Percentiles rank a stretch among this genome's conserved stretches.
These are phyloP conservation scores for Tachuris rubrigastra DNA, from an alignment of 2,113 vertebrate species.

Conservation along the genomic window DNA sequence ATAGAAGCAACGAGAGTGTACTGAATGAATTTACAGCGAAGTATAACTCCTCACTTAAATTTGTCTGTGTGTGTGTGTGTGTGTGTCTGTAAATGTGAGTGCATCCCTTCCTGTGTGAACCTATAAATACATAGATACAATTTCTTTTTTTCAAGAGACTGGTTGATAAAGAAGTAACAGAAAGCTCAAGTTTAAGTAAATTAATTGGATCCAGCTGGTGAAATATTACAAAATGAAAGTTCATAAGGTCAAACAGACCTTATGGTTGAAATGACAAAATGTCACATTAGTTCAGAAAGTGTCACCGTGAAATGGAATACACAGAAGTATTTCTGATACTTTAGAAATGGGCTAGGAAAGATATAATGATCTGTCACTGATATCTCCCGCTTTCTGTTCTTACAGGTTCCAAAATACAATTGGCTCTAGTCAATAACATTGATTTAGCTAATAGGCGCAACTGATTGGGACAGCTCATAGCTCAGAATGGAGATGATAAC, in stretches of 20 bases:
- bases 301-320: background rate
- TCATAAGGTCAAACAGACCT: background rate
- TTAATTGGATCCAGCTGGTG: background rate
- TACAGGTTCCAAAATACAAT: background rate
- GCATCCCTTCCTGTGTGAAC: background rate
- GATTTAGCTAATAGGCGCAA: background rate
- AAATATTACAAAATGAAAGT: conserved; percentile 10
- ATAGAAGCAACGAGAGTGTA: background rate
- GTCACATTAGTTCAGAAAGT: background rate
- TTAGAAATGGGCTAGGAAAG: background rate
- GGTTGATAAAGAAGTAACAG: background rate
- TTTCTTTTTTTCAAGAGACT: background rate
- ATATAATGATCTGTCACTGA: background rate
- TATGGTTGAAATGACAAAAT: background rate
- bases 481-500: background rate
- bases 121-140: background rate
- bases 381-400: background rate
- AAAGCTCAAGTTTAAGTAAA: background rate
- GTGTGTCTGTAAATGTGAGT: background rate
- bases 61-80: too few relatives aligned
- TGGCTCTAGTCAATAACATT: background rate
- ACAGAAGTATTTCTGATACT: background rate
- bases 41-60: background rate
- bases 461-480: background rate
- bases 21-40: background rate